Percentiles rank a stretch among this genome's conserved stretches.
Conservation (phyloP, 2,888 invertebrate genomes). For the Nemapogon koenigi region DNA sequence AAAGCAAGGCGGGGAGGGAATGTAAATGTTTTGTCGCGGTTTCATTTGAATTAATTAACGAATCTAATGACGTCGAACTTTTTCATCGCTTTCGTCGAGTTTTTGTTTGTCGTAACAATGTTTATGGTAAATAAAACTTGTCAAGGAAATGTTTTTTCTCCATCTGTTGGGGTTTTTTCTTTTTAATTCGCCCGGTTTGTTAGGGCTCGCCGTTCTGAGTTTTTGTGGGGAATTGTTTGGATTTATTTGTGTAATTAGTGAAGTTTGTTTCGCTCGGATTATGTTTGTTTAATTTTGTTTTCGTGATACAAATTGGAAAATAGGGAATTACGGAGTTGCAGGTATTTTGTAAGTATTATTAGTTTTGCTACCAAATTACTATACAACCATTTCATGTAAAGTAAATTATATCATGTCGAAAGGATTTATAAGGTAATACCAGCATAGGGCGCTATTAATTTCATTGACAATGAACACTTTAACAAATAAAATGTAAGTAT, state of each 20-base stretch:
- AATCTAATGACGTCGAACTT: conserved; percentile 59
- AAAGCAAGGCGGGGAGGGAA: conserved; percentile 38
- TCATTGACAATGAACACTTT: too few species aligned
- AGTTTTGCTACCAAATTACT: too few species aligned
- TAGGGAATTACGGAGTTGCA: conserved; percentile 36
- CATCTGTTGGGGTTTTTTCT: conserved; percentile 44
- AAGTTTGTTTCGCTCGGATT: conserved; percentile 56
- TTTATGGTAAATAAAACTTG: conserved; percentile 64
- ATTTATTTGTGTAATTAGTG: conserved; percentile 63
- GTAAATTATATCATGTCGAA: too few species aligned
- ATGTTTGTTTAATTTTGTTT: conserved; percentile 40
- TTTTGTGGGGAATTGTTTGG: conserved; percentile 46
- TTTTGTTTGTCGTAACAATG: conserved; percentile 45
- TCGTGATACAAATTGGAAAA: conserved; percentile 43
- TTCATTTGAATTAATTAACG: conserved; percentile 65
- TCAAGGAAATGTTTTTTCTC: conserved; percentile 58
- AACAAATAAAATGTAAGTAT: too few species aligned
- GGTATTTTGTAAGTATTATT: too few species aligned
- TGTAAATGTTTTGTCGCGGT: conserved; percentile 59
- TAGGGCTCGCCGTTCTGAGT: conserved; percentile 27
- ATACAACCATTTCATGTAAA: too few species aligned
- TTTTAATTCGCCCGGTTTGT: conserved; percentile 52
- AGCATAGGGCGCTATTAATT: too few species aligned
- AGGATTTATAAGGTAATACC: too few species aligned
- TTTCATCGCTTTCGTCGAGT: conserved; percentile 42